Base-by-base conservation (phyloP, 2,797 vertebrate genomes). In the Miichthys miiuy region DNA sequence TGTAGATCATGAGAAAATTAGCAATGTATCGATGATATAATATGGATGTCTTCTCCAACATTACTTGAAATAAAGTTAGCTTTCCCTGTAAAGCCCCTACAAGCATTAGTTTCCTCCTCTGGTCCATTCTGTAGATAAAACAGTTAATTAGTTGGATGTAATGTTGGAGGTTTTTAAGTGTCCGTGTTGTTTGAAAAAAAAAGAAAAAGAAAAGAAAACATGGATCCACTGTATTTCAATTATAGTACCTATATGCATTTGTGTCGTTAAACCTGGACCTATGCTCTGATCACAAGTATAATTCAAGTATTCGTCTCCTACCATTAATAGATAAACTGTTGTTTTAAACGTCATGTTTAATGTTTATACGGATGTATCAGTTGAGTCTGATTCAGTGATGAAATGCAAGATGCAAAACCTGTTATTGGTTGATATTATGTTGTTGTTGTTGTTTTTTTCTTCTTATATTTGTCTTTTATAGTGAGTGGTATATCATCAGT, bases 161-260 rank as follows among this genome's bases (percentile, higher is more conserved):
- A 76, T 89, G 80, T 89, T 83, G 83, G 87, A 87, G 82, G 82
- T 84, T 87, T 89, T 72, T 69, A 84, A 75, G 76, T 87, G 81
- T 92, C 69, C 6, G 56, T 90, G 76, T 81, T 84, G 69, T 87
- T 85, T 64, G 34, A 69, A 76, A 62, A 79, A 47, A 77, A 38
- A 34, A 21, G 51, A 83, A 80, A 86, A 81, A 30, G 30, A 34
- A 8, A 34, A 34, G 51, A 84, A 90, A 87, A 84, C 80, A 84
- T 87, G 76, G 76, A 77, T 87, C 75, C 63, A 54, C 30, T 88
- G 87, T 93, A 86, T 91, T 87, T 89, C 68, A 89, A 80, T 68
- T 81, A 79, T 88, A 86, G 79, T 93, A 91, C 77, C 81, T 91
- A 82, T 85, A 90, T 86, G 82, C 85, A 88, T 88, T 81, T 74